Conservation (phyloP, 2,113 vertebrate species). For the Myotis brandtii region DNA sequence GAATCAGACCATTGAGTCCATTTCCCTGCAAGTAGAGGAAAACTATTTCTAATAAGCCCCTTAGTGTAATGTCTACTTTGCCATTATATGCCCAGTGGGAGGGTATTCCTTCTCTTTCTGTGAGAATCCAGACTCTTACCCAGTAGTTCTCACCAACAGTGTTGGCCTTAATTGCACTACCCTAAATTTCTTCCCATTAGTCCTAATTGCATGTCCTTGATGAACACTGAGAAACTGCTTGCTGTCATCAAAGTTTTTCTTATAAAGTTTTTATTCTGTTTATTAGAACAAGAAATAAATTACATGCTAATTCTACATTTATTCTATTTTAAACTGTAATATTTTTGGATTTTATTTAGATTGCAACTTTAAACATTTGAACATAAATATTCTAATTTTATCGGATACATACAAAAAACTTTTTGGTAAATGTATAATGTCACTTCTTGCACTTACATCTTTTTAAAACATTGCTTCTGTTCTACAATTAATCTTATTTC, state of each 20-base stretch:
- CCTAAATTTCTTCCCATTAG: constrained; percentile 56
- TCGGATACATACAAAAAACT: background rate
- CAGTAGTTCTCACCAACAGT: background rate
- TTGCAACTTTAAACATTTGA: background rate
- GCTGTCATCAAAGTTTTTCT: background rate
- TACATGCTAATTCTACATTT: background rate
- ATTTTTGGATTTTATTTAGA: background rate
- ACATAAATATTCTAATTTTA: background rate
- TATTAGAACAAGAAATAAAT: background rate
- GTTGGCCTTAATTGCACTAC: constrained; percentile 50
- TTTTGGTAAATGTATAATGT: background rate
- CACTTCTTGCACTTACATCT: background rate
- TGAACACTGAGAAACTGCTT: background rate
- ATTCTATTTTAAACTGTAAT: background rate
- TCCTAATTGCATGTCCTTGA: constrained; percentile 38
- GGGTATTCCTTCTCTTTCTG: background rate
- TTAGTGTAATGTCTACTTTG: background rate
- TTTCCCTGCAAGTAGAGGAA: constrained; percentile 26
- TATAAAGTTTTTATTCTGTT: background rate
- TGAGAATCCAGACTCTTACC: constrained; percentile 28
- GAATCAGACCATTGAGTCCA: constrained; percentile 53
- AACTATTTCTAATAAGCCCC: constrained; percentile 21
- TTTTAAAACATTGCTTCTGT: background rate
- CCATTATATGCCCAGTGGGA: constrained; percentile 41
- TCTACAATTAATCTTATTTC: background rate